Percentiles rank a stretch among this genome's conserved stretches.
These are phyloP conservation scores for Halocaridina rubra DNA, from an alignment of 2,888 invertebrate species.

Conservation along the genomic window DNA sequence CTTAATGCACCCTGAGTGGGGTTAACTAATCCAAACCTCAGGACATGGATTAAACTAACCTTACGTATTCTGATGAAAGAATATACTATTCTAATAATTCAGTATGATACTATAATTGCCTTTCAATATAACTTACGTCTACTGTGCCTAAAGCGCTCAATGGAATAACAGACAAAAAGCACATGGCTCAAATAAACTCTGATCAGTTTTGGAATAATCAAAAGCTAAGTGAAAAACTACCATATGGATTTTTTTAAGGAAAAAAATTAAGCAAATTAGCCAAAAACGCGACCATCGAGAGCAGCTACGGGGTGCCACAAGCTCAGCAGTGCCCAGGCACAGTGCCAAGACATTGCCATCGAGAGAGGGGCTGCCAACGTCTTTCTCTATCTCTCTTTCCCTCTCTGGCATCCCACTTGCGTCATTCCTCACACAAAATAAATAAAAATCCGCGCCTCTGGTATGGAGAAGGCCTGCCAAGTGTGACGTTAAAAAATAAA, in stretches of 20 bases:
- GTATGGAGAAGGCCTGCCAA: neutral
- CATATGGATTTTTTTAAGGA: too few relatives aligned
- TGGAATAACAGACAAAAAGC: too few relatives aligned
- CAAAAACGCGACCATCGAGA: neutral
- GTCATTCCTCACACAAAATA: slow-evolving; percentile 21
- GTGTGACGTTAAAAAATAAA: neutral
- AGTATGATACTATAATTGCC: too few relatives aligned
- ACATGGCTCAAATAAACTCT: too few relatives aligned
- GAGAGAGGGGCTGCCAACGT: neutral
- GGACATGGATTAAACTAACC: too few relatives aligned
- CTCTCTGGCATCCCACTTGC: slow-evolving; percentile 46
- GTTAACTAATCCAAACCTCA: too few relatives aligned
- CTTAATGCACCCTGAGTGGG: too few relatives aligned
- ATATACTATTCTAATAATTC: too few relatives aligned
- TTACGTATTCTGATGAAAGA: too few relatives aligned
- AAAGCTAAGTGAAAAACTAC: neutral
- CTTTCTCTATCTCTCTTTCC: slow-evolving; percentile 23
- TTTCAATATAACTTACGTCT: too few relatives aligned
- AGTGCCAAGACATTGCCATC: slow-evolving; percentile 25
- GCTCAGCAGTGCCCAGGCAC: neutral
- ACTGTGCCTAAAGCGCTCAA: too few relatives aligned
- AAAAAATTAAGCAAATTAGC: neutral
- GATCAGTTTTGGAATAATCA: too few relatives aligned
- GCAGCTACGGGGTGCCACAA: neutral
- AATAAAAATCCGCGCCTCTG: neutral